These are phyloP conservation scores for Pterocles gutturalis DNA, from an alignment of 2,113 vertebrate species.

Conservation along the genomic window DNA sequence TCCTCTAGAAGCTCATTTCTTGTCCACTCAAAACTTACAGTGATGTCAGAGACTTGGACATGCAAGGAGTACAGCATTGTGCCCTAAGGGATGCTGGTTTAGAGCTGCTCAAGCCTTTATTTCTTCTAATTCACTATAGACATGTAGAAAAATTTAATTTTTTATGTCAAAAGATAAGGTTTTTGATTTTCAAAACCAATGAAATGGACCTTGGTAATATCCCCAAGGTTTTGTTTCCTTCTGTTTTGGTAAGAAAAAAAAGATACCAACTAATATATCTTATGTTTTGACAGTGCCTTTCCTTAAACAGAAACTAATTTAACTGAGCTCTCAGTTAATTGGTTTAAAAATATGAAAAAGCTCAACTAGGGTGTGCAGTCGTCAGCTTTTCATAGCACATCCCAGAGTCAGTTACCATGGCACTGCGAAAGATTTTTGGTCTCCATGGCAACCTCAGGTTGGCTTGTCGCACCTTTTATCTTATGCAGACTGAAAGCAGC, in stretches of 20 bases:
- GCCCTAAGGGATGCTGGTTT: not conserved
- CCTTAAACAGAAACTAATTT: slow-evolving; percentile 57
- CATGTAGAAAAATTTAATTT: not conserved
- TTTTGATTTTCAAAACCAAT: not conserved
- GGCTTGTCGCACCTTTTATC: slow-evolving; percentile 67
- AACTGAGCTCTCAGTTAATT: slow-evolving; percentile 68
- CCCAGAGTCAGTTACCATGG: slow-evolving; percentile 86
- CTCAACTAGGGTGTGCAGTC: slow-evolving; percentile 68
- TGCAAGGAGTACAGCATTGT: not conserved
- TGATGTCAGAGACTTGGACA: not conserved
- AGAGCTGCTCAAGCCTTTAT: not conserved
- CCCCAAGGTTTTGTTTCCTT: not conserved
- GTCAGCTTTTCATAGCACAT: slow-evolving; percentile 73
- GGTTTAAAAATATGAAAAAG: slow-evolving; percentile 78
- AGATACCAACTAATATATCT: not conserved
- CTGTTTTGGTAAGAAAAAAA: not conserved
- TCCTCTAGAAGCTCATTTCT: not conserved
- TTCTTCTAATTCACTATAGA: not conserved
- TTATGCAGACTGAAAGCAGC: slow-evolving; percentile 31
- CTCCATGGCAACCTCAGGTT: slow-evolving; percentile 85
- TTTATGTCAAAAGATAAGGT: not conserved
- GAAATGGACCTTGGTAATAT: not conserved
- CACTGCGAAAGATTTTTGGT: slow-evolving; percentile 79
- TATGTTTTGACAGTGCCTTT: not conserved
- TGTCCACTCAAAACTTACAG: not conserved